A percentile compares a stretch with the other conserved stretches of the same genome.
These are phyloP conservation scores for Lepidurus arcticus DNA, from an alignment of 1,140 invertebrate genomes.

Conservation along the genomic window DNA sequence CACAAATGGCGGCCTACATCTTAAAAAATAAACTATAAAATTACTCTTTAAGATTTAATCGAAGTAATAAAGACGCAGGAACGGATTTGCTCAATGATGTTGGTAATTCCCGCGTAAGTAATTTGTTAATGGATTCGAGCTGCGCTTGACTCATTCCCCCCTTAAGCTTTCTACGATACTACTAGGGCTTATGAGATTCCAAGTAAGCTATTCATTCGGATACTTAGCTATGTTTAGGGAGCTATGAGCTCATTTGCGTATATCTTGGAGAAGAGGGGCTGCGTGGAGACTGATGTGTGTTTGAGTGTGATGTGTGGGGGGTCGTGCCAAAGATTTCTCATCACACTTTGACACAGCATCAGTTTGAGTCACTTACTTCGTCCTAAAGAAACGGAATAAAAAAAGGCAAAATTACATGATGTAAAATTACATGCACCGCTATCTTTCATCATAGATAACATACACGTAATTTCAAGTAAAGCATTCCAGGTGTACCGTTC, in stretches of 20 bases:
- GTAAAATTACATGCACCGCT: neutral
- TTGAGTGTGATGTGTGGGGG: slow-evolving; percentile 12
- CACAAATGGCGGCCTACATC: neutral
- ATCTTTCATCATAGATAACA: neutral
- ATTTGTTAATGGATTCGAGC: no score
- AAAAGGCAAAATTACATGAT: neutral
- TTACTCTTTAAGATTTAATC: neutral
- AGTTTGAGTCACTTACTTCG: slow-evolving; percentile 19
- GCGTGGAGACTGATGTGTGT: slow-evolving; percentile 17
- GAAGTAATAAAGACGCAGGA: neutral
- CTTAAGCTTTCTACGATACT: neutral
- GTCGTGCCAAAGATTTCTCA: slow-evolving; percentile 5
- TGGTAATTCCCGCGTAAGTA: neutral
- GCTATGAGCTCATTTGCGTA: neutral
- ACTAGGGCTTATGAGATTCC: neutral
- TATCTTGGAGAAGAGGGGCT: neutral
- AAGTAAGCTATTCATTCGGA: slow-evolving; percentile 16
- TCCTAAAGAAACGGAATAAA: neutral
- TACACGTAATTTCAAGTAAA: no score
- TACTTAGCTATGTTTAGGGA: slow-evolving; percentile 12
- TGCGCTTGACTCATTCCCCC: no score
- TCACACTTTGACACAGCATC: slow-evolving; percentile 15
- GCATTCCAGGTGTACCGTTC: no score
- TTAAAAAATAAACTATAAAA: no score
- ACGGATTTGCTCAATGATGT: neutral